These are phyloP conservation scores for Perizoma affinitatum DNA, from an alignment of 2,888 invertebrate species.

Conservation along the genomic window DNA sequence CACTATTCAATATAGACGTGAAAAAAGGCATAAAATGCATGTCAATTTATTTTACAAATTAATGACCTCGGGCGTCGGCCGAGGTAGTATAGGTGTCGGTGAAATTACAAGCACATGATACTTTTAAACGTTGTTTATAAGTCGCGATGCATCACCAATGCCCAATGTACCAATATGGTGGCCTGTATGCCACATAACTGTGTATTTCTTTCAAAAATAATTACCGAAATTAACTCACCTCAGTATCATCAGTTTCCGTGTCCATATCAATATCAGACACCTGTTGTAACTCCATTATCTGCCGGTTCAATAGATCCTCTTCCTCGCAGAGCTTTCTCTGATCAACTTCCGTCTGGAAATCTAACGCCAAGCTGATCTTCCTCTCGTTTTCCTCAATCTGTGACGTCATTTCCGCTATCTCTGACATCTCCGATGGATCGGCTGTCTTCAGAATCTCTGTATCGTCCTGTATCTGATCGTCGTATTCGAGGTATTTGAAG, in stretches of 20 bases:
- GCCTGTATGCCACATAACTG: no score
- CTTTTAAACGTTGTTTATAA: no score
- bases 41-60: no score
- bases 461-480: slow-evolving; percentile 70
- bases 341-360: slow-evolving; percentile 88
- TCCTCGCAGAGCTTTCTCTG: slow-evolving; percentile 90
- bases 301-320: slow-evolving; percentile 89
- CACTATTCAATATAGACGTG: no score
- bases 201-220: neutral
- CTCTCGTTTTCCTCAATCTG: slow-evolving; percentile 82
- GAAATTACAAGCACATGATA: no score
- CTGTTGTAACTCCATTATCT: slow-evolving; percentile 89
- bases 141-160: no score
- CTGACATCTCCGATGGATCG: slow-evolving; percentile 78
- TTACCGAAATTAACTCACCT: slow-evolving; percentile 58
- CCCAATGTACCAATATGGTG: no score
- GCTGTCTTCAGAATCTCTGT: slow-evolving; percentile 72
- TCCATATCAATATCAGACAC: slow-evolving; percentile 90
- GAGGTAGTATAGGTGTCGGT: no score
- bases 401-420: slow-evolving; percentile 80
- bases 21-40: no score
- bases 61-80: no score
- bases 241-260: slow-evolving; percentile 92
- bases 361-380: slow-evolving; percentile 85
- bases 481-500: slow-evolving; percentile 74